Evolutionary conservation across 2,113 vertebrate genomes (phyloP), one percentile per base, ranked within the genome.

Genomic region (Lasiurus cinereus): DNA sequence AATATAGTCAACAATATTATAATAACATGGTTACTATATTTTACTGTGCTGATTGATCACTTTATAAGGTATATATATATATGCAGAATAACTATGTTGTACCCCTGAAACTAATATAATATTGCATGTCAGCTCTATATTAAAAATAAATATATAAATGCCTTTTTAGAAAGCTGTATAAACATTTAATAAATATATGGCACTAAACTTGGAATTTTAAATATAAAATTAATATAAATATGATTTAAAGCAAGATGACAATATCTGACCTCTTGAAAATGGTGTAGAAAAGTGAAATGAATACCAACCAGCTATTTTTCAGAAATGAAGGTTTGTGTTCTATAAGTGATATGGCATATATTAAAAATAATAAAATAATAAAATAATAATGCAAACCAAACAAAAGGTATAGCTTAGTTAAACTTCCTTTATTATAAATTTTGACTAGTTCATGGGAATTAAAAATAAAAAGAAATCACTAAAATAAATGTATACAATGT

Each of bases 401-500:
- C 16, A 46, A 82, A 95, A 95, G 54, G 5, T 84, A 16, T 6
- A 84, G 21, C 1, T 94, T 21, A 46, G 6, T 87, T 79, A 80
- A 66, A 48, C 29, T 66, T 83, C 5, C 56, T 88, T 66, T 88
- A 72, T 24, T 74, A 83, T 3, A 59, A 64, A 36, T 83, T 88
- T 86, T 85, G 33, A 87, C 83, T 85, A 74, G 19, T 10, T 76
- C 18, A 19, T 64, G 48, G 43, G 16, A 91, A 83, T 5, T 79
- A 6, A 79, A 88, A 97, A 74, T 36, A 78, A 59, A 84, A 90
- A 74, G 13, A n/a, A 90, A n/a, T 64, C 24, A 62, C 6, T 56
- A 77, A 94, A 78, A 74, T 76, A 73, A 95, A 93, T 39, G 22
- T 18, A 29, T 74, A 62, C 77, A 83, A 39, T 95, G 92, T 59